Conservation (phyloP, 1,140 invertebrate genomes). For the Drosophila tani region DNA sequence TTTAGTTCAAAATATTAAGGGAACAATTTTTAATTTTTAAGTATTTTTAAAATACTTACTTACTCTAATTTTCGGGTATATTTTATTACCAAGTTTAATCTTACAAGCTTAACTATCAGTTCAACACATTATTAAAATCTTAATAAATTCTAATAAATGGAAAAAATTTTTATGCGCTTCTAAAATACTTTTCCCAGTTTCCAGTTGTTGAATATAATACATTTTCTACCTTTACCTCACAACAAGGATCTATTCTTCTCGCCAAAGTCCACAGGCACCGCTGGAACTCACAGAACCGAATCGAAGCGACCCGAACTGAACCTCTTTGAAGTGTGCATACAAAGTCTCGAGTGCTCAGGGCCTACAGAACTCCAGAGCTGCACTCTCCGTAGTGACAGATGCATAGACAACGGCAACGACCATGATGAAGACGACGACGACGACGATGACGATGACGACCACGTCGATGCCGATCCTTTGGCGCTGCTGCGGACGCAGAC, state of each 20-base stretch:
- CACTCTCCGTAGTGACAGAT: slow-evolving; percentile 57
- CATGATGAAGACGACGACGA: slow-evolving; percentile 30
- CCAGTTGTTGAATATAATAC: background rate
- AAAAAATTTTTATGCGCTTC: too few species aligned
- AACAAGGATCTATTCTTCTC: slow-evolving; percentile 2
- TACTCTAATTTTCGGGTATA: background rate
- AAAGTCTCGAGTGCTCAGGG: slow-evolving; percentile 70
- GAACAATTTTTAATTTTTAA: too few species aligned
- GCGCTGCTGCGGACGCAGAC: slow-evolving; percentile 73
- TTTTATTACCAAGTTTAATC: background rate
- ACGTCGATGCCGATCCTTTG: slow-evolving; percentile 71
- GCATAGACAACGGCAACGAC: slow-evolving; percentile 49
- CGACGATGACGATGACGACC: slow-evolving; percentile 56
- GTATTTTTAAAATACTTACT: too few species aligned
- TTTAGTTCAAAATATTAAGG: too few species aligned
- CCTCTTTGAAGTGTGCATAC: slow-evolving; percentile 72
- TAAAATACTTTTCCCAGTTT: background rate
- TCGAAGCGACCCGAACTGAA: slow-evolving; percentile 63
- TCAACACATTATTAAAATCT: background rate
- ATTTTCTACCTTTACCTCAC: too few species aligned
- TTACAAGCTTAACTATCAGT: background rate
- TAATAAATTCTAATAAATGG: background rate
- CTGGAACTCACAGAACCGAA: slow-evolving; percentile 10
- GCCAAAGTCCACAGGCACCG: slow-evolving; percentile 8
- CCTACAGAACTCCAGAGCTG: slow-evolving; percentile 46